These are phyloP conservation scores for Drosophila azteca DNA, from an alignment of 1,140 invertebrate genomes.

Conservation along the genomic window DNA sequence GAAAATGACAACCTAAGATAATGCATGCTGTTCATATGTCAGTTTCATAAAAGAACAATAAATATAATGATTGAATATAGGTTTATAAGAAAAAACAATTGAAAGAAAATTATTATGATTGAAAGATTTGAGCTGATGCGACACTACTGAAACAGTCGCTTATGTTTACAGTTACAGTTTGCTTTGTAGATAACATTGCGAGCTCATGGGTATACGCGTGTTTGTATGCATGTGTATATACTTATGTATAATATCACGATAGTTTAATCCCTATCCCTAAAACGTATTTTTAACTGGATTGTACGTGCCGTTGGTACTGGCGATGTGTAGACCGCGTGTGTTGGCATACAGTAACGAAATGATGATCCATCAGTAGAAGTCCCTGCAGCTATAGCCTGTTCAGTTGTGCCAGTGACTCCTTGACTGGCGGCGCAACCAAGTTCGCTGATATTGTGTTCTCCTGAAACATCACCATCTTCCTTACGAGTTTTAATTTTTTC, in stretches of 20 bases:
- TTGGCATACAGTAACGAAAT: conserved; percentile 86
- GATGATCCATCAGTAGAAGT: conserved; percentile 70
- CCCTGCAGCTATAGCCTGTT: conserved; percentile 38
- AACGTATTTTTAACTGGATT: no score
- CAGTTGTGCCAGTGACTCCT: conserved; percentile 32
- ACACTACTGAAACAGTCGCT: no score
- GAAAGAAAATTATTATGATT: not conserved
- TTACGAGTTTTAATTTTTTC: conserved; percentile 59
- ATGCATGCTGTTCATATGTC: not conserved
- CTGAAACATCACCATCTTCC: conserved; percentile 44
- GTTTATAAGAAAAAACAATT: not conserved
- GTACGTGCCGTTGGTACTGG: conserved; percentile 86
- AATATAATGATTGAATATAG: not conserved
- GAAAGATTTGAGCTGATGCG: no score
- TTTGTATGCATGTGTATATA: conserved; percentile 1
- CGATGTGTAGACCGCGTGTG: conserved; percentile 85
- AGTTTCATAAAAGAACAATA: not conserved
- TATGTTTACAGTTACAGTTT: no score
- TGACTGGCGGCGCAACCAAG: conserved; percentile 13
- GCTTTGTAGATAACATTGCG: no score
- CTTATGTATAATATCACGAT: not conserved
- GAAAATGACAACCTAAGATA: not conserved
- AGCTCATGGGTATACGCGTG: no score
- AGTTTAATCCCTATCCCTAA: no score
- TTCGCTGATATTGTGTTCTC: conserved; percentile 28